A percentile compares a stretch with the other conserved stretches of the same genome.
These are phyloP conservation scores for Sandelia bainsii DNA, from an alignment of 2,797 vertebrate species.

Conservation along the genomic window DNA sequence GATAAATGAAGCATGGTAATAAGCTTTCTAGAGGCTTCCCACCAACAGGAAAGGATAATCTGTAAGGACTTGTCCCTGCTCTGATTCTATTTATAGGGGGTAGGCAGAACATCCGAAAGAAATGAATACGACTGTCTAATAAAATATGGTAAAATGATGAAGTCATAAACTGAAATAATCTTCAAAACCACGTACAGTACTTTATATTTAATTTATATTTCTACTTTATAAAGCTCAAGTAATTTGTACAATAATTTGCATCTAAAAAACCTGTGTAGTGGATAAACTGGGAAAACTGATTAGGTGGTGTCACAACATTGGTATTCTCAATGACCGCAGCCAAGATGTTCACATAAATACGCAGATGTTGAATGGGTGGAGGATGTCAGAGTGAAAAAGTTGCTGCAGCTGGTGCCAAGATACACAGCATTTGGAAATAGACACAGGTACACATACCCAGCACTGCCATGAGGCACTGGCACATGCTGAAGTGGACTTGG, in stretches of 20 bases:
- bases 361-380: conserved; percentile 86
- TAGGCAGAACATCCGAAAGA: conserved; percentile 32
- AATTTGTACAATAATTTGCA: conserved; percentile 26
- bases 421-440: conserved; percentile 83
- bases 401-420: conserved; percentile 81
- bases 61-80: conserved; percentile 43
- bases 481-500: conserved; percentile 84
- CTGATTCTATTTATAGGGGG: conserved; percentile 46
- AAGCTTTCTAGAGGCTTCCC: conserved; percentile 67
- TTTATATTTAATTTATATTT: conserved; percentile 7
- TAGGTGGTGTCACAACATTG: conserved; percentile 72
- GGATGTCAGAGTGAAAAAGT: conserved; percentile 85
- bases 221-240: conserved; percentile 15
- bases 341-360: conserved; percentile 84
- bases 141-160: conserved; percentile 20
- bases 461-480: conserved; percentile 79
- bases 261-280: conserved; percentile 39
- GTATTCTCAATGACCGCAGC: conserved; percentile 76
- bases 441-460: conserved; percentile 82
- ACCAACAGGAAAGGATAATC: conserved; percentile 65
- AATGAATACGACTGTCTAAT: conserved; percentile 26
- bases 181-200: not conserved
- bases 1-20: conserved; percentile 83
- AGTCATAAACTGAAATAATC: conserved; percentile 23
- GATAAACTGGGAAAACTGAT: conserved; percentile 67